phyloP scores from a whole-genome alignment of 1,140 invertebrate species.

The Eulimnadia texana region DNA sequence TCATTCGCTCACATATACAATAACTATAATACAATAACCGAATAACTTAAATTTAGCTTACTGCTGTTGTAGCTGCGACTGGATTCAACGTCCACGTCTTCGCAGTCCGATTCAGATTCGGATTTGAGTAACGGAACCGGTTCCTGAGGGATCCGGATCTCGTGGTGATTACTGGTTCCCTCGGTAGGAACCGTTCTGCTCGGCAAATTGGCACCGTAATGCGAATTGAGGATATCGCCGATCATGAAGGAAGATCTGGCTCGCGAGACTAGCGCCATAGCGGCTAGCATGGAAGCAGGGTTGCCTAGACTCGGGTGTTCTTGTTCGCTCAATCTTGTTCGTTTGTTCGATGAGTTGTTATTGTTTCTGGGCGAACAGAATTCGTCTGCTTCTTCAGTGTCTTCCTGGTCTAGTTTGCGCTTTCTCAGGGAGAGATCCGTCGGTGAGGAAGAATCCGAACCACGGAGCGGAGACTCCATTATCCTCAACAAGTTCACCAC shows the following conservation, averaged over 20 bases:
- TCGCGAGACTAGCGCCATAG: slow-evolving; percentile 13
- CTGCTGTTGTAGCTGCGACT: slow-evolving; percentile 14
- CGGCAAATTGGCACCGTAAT: neutral
- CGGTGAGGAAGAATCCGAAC: neutral
- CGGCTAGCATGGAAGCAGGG: slow-evolving; percentile 12
- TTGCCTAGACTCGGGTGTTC: neutral
- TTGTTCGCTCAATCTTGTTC: neutral
- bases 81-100: slow-evolving; percentile 15
- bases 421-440: neutral
- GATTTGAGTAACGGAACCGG: neutral
- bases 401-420: neutral
- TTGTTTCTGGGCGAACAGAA: neutral
- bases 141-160: neutral
- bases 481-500: no score
- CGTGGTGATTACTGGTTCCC: neutral
- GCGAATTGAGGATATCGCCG: slow-evolving; percentile 11
- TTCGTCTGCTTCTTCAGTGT: no score
- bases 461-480: neutral
- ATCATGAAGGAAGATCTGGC: slow-evolving; percentile 15
- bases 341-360: neutral
- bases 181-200: neutral
- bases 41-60: neutral
- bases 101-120: neutral
- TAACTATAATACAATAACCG: no score
- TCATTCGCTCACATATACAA: no score